A percentile compares a stretch with the other conserved stretches of the same genome.
These are phyloP conservation scores for Caenorhabditis drosophilae DNA, from an alignment of 2,888 invertebrate genomes.

Conservation along the genomic window DNA sequence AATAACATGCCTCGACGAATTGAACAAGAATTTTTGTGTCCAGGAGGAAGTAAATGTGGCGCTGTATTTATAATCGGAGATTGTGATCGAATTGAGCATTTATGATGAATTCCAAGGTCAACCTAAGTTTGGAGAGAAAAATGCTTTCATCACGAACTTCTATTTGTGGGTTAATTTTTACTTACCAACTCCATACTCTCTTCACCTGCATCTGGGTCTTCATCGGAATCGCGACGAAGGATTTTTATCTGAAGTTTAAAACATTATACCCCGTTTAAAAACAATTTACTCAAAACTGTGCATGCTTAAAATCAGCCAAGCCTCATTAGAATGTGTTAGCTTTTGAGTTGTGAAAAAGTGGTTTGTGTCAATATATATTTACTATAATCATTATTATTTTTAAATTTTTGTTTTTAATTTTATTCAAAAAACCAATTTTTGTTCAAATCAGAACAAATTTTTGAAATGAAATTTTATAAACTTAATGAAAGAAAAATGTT, in stretches of 20 bases:
- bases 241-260: conserved; percentile 49
- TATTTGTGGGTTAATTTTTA: too few species aligned
- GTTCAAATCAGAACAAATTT: too few species aligned
- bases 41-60: conserved; percentile 25
- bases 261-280: too few species aligned
- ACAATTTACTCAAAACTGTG: conserved; percentile 20
- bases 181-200: conserved; percentile 56
- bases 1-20: conserved; percentile 42
- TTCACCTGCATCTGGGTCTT: conserved; percentile 51
- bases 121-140: conserved; percentile 22
- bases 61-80: conserved; percentile 33
- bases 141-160: neutral
- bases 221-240: conserved; percentile 51
- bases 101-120: conserved; percentile 50
- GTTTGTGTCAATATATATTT: too few species aligned
- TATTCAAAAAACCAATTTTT: too few species aligned
- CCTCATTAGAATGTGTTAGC: too few species aligned
- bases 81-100: conserved; percentile 44
- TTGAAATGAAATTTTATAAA: too few species aligned
- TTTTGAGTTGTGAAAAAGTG: too few species aligned
- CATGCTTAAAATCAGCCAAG: conserved; percentile 8
- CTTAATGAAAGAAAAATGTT: too few species aligned
- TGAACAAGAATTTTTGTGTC: conserved; percentile 42
- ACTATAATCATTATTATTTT: neutral
- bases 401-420: too few species aligned